A percentile compares a stretch with the other conserved stretches of the same genome.
These are phyloP conservation scores for Aplocera efformata DNA, from an alignment of 2,888 invertebrate species.

Conservation along the genomic window DNA sequence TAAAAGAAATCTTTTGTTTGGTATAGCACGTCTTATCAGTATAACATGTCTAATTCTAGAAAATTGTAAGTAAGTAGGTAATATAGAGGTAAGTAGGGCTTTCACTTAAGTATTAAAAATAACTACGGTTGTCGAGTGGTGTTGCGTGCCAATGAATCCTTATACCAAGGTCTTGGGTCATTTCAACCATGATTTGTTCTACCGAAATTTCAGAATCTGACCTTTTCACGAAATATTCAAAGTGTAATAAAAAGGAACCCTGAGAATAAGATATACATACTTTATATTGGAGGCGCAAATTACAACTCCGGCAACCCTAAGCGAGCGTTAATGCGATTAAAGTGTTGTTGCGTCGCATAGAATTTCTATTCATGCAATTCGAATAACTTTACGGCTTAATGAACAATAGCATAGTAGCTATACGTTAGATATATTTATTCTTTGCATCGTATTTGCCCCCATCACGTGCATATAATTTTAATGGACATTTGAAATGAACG, in stretches of 20 bases:
- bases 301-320: conserved; percentile 36
- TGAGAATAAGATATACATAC: conserved; percentile 17
- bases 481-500: conserved; percentile 48
- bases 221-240: conserved; percentile 4
- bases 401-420: conserved; percentile 54
- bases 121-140: conserved; percentile 17
- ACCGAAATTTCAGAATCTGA: conserved; percentile 27
- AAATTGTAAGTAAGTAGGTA: conserved; percentile 11
- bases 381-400: conserved; percentile 67
- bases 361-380: conserved; percentile 65
- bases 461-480: conserved; percentile 47
- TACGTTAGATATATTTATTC: conserved; percentile 54
- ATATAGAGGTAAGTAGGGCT: too few relatives aligned
- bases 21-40: conserved; percentile 8
- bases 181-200: conserved; percentile 45
- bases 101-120: conserved; percentile 14
- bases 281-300: conserved; percentile 36
- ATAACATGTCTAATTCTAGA: conserved; percentile 12
- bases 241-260: conserved; percentile 16
- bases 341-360: conserved; percentile 45
- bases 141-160: conserved; percentile 46
- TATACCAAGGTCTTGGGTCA: conserved; percentile 43
- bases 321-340: conserved; percentile 56
- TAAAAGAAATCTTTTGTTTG: neutral
- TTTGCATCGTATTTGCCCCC: conserved; percentile 41